A percentile compares a stretch with the other conserved stretches of the same genome.
phyloP scores from a whole-genome alignment of 2,113 vertebrate genomes.

The Toxotes chatareus region DNA sequence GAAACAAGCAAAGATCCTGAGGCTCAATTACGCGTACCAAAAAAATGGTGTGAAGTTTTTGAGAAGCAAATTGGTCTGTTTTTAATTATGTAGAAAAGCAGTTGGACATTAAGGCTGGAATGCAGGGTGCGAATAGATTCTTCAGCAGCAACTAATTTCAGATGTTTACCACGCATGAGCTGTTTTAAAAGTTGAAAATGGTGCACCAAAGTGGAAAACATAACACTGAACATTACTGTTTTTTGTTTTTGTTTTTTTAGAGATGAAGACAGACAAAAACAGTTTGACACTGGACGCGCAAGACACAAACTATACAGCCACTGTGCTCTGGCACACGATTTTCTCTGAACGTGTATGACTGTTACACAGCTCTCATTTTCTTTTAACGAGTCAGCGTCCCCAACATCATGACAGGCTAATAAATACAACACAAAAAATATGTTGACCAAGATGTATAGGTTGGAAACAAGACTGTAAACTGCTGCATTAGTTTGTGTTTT shows the following conservation, averaged over 20 bases:
- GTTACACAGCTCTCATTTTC: slow-evolving; percentile 16
- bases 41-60: slow-evolving; percentile 60
- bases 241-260: background rate
- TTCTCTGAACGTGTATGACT: background rate
- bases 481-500: background rate
- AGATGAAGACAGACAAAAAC: background rate
- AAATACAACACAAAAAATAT: slow-evolving; percentile 8
- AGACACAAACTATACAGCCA: slow-evolving; percentile 19
- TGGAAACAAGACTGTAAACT: slow-evolving; percentile 12
- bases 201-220: slow-evolving; percentile 49
- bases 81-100: slow-evolving; percentile 68
- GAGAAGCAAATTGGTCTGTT: slow-evolving; percentile 68
- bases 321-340: slow-evolving; percentile 1
- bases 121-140: slow-evolving; percentile 68
- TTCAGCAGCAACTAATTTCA: slow-evolving; percentile 72
- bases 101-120: slow-evolving; percentile 66
- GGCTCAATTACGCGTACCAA: slow-evolving; percentile 43
- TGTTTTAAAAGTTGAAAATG: slow-evolving; percentile 61
- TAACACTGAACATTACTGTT: slow-evolving; percentile 24
- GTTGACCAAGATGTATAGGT: slow-evolving; percentile 20
- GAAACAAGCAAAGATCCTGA: background rate
- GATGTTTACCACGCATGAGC: slow-evolving; percentile 66
- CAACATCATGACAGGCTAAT: slow-evolving; percentile 15
- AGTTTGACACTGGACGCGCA: slow-evolving; percentile 27
- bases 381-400: background rate